Evolutionary conservation across 2,888 invertebrate species (phyloP).

Genomic region (Drosophila multiciliata): DNA sequence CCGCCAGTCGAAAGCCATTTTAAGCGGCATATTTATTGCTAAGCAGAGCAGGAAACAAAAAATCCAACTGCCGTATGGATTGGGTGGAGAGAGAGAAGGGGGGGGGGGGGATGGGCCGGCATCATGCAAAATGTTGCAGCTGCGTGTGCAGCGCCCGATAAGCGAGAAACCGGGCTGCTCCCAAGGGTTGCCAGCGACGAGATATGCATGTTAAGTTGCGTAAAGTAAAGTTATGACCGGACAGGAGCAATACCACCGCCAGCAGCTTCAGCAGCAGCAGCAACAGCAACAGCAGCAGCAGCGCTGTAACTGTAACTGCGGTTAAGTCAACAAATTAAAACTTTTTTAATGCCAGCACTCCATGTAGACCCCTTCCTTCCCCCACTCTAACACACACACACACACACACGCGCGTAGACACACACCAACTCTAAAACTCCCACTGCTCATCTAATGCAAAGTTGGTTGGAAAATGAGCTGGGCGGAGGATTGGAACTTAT

Average conservation of each 20-base stretch:
- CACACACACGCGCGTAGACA: not conserved
- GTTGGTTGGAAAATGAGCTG: constrained; percentile 27
- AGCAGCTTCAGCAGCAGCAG: constrained; percentile 13
- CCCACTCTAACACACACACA: not conserved
- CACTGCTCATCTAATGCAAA: constrained; percentile 41
- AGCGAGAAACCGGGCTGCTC: constrained; percentile 59
- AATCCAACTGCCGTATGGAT: constrained; percentile 30
- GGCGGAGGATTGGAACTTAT: constrained; percentile 58
- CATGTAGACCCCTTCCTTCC: not conserved
- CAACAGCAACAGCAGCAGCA: constrained; percentile 27
- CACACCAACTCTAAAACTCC: constrained; percentile 1
- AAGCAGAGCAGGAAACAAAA: constrained; percentile 54
- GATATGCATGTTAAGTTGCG: constrained; percentile 81
- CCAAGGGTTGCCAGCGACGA: constrained; percentile 66
- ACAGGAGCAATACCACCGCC: constrained; percentile 40
- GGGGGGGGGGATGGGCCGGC: constrained; percentile 3
- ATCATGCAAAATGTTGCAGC: constrained; percentile 71
- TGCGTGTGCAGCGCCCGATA: constrained; percentile 74
- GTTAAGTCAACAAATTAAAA: constrained; percentile 81
- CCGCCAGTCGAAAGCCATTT: constrained; percentile 80
- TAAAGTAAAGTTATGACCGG: constrained; percentile 75
- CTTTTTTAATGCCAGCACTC: constrained; percentile 59
- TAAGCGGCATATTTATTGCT: constrained; percentile 79
- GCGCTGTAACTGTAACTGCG: constrained; percentile 76
- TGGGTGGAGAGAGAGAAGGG: not conserved